Evolutionary conservation across 2,888 invertebrate genomes (phyloP).

Genomic region (Torymus texanus): DNA sequence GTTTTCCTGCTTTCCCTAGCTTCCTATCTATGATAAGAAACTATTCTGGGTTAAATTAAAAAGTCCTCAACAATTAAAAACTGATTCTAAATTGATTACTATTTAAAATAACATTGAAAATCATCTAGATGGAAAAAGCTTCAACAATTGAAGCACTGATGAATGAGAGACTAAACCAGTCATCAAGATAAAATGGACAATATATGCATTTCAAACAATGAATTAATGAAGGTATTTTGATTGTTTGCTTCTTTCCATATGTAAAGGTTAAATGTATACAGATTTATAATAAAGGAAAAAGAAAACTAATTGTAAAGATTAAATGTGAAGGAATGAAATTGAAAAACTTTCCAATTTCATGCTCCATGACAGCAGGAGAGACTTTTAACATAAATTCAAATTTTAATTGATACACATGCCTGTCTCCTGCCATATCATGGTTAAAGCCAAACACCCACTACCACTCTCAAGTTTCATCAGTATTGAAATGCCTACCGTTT

Average conservation of each 20-base stretch:
- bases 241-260: slow-evolving; percentile 50
- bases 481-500: slow-evolving; percentile 67
- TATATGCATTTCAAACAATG: slow-evolving; percentile 23
- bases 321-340: slow-evolving; percentile 20
- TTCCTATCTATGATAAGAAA: slow-evolving; percentile 31
- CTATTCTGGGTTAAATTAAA: background rate
- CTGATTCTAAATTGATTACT: slow-evolving; percentile 12
- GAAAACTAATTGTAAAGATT: slow-evolving; percentile 25
- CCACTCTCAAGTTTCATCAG: background rate
- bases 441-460: background rate
- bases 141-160: slow-evolving; percentile 5
- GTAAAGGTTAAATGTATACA: slow-evolving; percentile 6
- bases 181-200: slow-evolving; percentile 7
- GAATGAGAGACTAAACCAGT: background rate
- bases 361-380: slow-evolving; percentile 20
- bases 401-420: background rate
- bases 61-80: slow-evolving; percentile 21
- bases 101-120: slow-evolving; percentile 11
- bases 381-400: background rate
- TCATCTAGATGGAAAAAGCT: slow-evolving; percentile 20
- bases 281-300: slow-evolving; percentile 18
- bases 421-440: no score
- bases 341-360: slow-evolving; percentile 29
- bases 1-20: slow-evolving; percentile 29
- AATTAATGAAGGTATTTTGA: slow-evolving; percentile 49